Evolutionary conservation across 2,113 vertebrate genomes (phyloP).

Genomic region (Pandion haliaetus): DNA sequence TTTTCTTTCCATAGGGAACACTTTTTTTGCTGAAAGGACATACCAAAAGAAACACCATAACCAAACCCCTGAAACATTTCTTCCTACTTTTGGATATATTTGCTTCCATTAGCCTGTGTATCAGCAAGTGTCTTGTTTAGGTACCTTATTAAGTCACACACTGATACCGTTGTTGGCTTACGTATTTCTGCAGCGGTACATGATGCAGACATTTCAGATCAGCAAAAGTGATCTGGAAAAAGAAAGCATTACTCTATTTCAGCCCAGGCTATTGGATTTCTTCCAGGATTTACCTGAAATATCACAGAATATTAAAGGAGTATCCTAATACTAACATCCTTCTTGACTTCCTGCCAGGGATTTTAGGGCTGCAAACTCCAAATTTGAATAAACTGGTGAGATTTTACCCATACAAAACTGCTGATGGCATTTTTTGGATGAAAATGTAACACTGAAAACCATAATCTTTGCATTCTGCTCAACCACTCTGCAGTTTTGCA

Average conservation of each 20-base stretch:
- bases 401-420: background rate
- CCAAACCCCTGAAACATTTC: background rate
- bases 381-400: background rate
- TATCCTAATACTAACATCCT: background rate
- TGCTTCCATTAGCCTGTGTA: background rate
- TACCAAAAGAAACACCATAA: background rate
- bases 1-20: background rate
- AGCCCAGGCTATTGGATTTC: background rate
- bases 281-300: background rate
- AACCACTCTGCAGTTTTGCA: background rate
- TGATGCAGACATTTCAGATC: background rate
- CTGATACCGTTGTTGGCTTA: background rate
- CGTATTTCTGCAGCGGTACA: background rate
- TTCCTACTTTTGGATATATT: background rate
- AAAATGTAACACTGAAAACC: background rate
- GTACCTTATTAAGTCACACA: background rate
- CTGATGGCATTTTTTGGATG: background rate
- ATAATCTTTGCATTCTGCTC: background rate
- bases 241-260: background rate
- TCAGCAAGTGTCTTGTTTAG: background rate
- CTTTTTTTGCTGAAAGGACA: background rate
- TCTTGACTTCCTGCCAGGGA: background rate
- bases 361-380: background rate
- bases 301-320: background rate
- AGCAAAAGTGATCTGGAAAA: background rate